Conservation (phyloP, 2,113 vertebrate genomes). For the Lutjanus erythropterus region DNA sequence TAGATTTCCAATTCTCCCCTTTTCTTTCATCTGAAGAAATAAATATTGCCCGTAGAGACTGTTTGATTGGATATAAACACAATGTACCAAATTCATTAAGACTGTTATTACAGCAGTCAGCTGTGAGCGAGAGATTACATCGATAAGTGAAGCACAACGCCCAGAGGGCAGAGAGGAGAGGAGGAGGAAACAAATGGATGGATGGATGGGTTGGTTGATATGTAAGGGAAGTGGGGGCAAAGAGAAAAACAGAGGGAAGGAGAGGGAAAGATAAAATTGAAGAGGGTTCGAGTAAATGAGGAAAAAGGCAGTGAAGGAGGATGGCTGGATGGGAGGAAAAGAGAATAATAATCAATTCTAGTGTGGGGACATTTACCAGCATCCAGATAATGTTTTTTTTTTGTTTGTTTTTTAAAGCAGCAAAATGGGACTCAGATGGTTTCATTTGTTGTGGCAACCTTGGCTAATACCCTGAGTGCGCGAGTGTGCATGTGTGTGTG, state of each 20-base stretch:
- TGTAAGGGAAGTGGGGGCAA: background rate
- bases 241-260: background rate
- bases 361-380: background rate
- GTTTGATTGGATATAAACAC: slow-evolving; percentile 35
- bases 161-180: background rate
- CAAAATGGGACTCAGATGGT: slow-evolving; percentile 28
- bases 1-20: slow-evolving; percentile 1
- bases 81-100: slow-evolving; percentile 46
- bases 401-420: background rate
- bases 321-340: background rate
- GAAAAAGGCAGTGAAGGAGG: background rate
- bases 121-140: slow-evolving; percentile 45
- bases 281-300: slow-evolving; percentile 6
- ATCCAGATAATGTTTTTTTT: slow-evolving; percentile 56
- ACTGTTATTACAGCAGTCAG: slow-evolving; percentile 42
- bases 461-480: background rate
- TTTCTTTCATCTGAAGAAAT: slow-evolving; percentile 17
- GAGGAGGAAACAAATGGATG: background rate
- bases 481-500: background rate
- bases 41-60: background rate
- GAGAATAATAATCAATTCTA: background rate
- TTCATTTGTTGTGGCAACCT: slow-evolving; percentile 8
- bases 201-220: background rate
- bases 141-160: slow-evolving; percentile 14
- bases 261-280: background rate